phyloP scores from a whole-genome alignment of 2,797 vertebrate genomes.

The Centroberyx gerrardi region DNA sequence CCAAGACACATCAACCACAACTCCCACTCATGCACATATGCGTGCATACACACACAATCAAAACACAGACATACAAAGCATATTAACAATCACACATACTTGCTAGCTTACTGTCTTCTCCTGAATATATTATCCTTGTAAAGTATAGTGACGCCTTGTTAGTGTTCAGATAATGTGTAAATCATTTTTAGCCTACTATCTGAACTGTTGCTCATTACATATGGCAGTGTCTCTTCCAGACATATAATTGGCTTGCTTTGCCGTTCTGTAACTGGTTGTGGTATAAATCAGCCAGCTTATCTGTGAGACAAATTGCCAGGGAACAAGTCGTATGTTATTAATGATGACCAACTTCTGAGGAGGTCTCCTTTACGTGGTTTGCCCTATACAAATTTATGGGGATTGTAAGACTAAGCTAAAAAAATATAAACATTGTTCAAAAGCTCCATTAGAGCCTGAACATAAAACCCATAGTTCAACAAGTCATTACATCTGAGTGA shows the following conservation, averaged over 20 bases:
- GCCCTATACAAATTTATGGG: conserved; percentile 57
- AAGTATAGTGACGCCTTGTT: conserved; percentile 70
- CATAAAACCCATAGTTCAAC: conserved; percentile 50
- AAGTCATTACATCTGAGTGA: conserved; percentile 58
- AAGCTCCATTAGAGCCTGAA: conserved; percentile 52
- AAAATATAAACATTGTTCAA: conserved; percentile 59
- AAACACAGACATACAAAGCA: background rate
- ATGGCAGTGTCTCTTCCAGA: conserved; percentile 55
- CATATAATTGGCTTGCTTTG: conserved; percentile 62
- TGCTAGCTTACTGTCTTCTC: conserved; percentile 24
- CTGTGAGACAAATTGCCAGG: conserved; percentile 71
- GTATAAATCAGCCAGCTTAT: conserved; percentile 70
- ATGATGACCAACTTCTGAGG: conserved; percentile 62
- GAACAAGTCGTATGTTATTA: conserved; percentile 65
- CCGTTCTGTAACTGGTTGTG: conserved; percentile 43
- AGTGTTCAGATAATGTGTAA: conserved; percentile 60
- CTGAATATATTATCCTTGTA: conserved; percentile 61
- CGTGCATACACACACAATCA: background rate
- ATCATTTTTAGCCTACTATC: conserved; percentile 58
- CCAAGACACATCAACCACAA: conserved; percentile 11
- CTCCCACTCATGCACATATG: conserved; percentile 10
- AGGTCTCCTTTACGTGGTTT: conserved; percentile 50
- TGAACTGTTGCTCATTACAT: conserved; percentile 66
- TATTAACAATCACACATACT: conserved; percentile 32
- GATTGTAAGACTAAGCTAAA: conserved; percentile 36